phyloP scores from a whole-genome alignment of 2,797 vertebrate genomes.

The Manis javanica region DNA sequence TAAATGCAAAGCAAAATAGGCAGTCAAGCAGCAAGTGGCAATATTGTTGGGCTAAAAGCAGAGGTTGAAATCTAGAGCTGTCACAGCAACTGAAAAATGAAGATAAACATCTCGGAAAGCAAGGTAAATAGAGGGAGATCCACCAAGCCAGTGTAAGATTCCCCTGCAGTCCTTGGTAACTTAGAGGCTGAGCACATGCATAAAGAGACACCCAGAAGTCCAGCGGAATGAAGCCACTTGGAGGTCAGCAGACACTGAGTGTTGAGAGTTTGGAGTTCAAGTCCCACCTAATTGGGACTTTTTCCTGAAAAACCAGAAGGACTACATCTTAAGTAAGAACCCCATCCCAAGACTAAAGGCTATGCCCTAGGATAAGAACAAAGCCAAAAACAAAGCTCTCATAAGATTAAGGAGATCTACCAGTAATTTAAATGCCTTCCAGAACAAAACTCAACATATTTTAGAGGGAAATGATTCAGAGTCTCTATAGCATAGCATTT shows the following conservation, averaged over 20 bases:
- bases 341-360: background rate
- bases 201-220: background rate
- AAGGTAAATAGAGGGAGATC: background rate
- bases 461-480: background rate
- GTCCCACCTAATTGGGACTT: background rate
- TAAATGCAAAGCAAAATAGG: background rate
- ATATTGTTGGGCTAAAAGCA: background rate
- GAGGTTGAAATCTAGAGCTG: background rate
- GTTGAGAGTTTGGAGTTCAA: background rate
- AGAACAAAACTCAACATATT: background rate
- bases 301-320: background rate
- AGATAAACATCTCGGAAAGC: background rate
- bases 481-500: background rate
- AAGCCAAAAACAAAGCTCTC: background rate
- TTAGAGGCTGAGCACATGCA: accelerated
- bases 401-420: no score
- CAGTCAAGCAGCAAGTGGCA: background rate
- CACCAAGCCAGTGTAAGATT: background rate
- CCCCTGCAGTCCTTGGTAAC: background rate
- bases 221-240: background rate
- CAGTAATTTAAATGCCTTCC: background rate
- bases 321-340: background rate
- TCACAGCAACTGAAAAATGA: background rate
- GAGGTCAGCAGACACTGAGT: no score
- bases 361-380: background rate